phyloP scores from a whole-genome alignment of 2,113 vertebrate species.

The Nematolebias whitei region DNA sequence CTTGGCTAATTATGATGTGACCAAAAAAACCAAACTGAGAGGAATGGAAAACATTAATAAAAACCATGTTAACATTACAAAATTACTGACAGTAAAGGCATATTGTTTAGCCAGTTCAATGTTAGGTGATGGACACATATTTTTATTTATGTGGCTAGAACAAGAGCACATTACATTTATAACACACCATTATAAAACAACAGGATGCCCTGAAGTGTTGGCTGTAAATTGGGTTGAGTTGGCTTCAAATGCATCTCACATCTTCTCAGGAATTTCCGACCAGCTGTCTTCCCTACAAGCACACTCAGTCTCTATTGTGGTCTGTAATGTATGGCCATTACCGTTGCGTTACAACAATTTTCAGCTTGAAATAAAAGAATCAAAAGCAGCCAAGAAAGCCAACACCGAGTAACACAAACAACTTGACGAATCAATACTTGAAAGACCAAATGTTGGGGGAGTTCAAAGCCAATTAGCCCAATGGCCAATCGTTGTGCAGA shows the following conservation, averaged over 20 bases:
- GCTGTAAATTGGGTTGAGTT: constrained; percentile 16
- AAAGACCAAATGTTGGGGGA: constrained; percentile 28
- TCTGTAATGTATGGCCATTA: constrained; percentile 16
- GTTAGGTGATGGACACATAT: background rate
- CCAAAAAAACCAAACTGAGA: constrained; percentile 20
- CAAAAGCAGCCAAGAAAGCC: constrained; percentile 24
- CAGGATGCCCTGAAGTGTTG: constrained; percentile 18
- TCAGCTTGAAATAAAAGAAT: constrained; percentile 25
- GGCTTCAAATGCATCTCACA: constrained; percentile 14
- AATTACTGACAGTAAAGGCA: constrained; percentile 5
- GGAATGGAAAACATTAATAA: constrained; percentile 1
- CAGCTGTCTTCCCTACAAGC: constrained; percentile 21
- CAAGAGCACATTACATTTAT: constrained; percentile 1
- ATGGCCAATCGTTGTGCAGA: constrained; percentile 48
- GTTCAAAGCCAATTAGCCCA: constrained; percentile 46
- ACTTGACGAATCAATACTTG: constrained; percentile 26
- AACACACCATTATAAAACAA: constrained; percentile 29
- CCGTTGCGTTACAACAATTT: constrained; percentile 19
- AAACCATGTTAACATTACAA: constrained; percentile 9
- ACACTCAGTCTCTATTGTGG: constrained; percentile 19
- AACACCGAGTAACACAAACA: constrained; percentile 26
- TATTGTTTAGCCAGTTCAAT: background rate
- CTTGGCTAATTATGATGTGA: constrained; percentile 34
- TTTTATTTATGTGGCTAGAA: background rate
- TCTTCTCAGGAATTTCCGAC: constrained; percentile 22